These are phyloP conservation scores for Dryas iulia DNA, from an alignment of 1,140 invertebrate genomes.

Conservation along the genomic window DNA sequence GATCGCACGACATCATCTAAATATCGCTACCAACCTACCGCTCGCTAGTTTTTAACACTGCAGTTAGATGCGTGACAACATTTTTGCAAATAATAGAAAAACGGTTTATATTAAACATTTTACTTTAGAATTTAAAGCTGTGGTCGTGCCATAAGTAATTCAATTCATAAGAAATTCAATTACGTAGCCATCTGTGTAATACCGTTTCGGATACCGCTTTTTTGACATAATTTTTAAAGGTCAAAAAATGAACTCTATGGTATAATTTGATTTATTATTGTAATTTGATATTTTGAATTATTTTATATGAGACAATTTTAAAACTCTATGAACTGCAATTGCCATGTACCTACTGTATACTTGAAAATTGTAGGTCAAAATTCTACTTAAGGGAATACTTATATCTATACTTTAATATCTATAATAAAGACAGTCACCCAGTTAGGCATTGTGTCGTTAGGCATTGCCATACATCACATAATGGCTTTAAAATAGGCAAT, in stretches of 20 bases:
- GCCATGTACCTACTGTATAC: too few species aligned
- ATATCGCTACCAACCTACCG: too few species aligned
- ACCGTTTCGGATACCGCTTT: constrained; percentile 66
- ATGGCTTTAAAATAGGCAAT: neutral
- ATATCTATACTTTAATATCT: neutral
- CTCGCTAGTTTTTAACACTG: constrained; percentile 47
- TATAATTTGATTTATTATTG: neutral
- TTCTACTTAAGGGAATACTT: neutral
- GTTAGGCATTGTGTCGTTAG: neutral
- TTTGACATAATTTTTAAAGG: constrained; percentile 19
- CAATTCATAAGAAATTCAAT: constrained; percentile 51
- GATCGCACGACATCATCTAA: constrained; percentile 61
- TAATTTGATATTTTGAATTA: neutral
- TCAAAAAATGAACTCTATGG: neutral
- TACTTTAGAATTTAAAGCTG: constrained; percentile 51
- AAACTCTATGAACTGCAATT: neutral
- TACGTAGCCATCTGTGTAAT: constrained; percentile 54
- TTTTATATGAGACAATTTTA: neutral
- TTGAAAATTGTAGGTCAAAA: neutral
- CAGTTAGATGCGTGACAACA: constrained; percentile 62
- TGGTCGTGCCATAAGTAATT: constrained; percentile 53
- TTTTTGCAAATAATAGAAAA: constrained; percentile 54
- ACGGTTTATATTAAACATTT: constrained; percentile 56
- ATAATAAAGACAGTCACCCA: neutral
- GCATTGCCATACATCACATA: neutral